Base-by-base conservation (phyloP, 2,797 vertebrate genomes). In the Gobio occitaniae region DNA sequence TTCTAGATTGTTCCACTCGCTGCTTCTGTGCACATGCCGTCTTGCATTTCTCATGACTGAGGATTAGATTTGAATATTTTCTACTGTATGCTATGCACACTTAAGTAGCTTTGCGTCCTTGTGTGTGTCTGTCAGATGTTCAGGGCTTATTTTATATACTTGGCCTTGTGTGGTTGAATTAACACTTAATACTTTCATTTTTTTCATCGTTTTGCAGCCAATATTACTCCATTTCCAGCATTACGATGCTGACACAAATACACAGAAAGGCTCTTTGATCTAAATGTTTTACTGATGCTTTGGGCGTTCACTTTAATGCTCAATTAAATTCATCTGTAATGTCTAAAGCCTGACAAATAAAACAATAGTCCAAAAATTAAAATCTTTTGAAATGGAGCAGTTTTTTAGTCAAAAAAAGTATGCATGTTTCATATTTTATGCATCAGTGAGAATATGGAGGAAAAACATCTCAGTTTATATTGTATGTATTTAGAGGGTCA, bases 31-130 rank as follows among this genome's bases (percentile, higher is more conserved):
- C 21, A 3, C 74, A 41, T 41, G 52, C 50, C 2, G 6, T 77
- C 74, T 25, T 59, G 19, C 54, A 6, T 44, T 75, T 75, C 72
- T 69, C 66, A 21, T 69, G 66, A 41, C 17, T 54, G 72, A 54
- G 50, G 72, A 75, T 54, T 75, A 54, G 50, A 75, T 54, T 21
- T 75, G 3, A 75, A 21, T n/a, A 75, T 13, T 7, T 75, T 52
- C 71, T 75, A 48, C 71, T 36, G 12, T 74, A 50, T 1, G 16
- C 71, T 54, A 29, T 52, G 72, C 17, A 75, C 29, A 72, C 71
- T 12, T 36, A 52, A 52, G 48, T 59, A 77, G 52, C 75, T 59
- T 77, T 10, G 8, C 0, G 2, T 52, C 8, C 32, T 50, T 61
- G 13, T 56, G 50, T 41, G 12, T 59, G 41, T 52, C 16, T 56